Evolutionary conservation across 2,888 invertebrate genomes (phyloP).

Genomic region (Scotopteryx bipunctaria): DNA sequence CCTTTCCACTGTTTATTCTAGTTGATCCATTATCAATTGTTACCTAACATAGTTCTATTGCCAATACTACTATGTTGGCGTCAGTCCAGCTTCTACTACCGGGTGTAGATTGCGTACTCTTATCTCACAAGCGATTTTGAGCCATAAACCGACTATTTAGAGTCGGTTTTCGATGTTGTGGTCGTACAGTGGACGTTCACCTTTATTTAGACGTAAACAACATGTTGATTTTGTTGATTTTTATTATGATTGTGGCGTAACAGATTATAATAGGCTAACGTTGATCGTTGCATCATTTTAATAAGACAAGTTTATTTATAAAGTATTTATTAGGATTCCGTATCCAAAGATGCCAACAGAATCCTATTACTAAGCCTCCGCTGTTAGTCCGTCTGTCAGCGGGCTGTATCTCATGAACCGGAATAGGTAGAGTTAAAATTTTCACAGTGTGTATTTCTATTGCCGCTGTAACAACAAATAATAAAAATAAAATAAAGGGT

Average conservation of each 20-base stretch:
- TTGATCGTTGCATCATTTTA: too few species aligned
- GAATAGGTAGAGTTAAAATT: too few species aligned
- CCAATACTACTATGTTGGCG: slow-evolving; percentile 25
- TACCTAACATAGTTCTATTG: slow-evolving; percentile 20
- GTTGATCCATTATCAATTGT: slow-evolving; percentile 9
- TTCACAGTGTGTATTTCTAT: too few species aligned
- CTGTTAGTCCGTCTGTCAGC: too few species aligned
- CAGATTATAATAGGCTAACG: not conserved
- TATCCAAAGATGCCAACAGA: too few species aligned
- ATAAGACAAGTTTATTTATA: too few species aligned
- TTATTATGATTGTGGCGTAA: slow-evolving; percentile 10
- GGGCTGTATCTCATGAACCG: too few species aligned
- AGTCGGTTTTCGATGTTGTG: not conserved
- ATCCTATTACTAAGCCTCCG: too few species aligned
- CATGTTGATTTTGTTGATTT: slow-evolving; percentile 13
- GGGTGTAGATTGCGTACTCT: slow-evolving; percentile 20
- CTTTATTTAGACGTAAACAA: slow-evolving; percentile 16
- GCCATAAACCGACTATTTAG: not conserved
- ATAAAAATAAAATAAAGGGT: too few species aligned
- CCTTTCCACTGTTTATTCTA: slow-evolving; percentile 7
- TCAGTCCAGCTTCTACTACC: slow-evolving; percentile 22
- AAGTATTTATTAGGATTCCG: too few species aligned
- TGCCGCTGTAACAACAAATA: too few species aligned
- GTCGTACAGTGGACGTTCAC: slow-evolving; percentile 8
- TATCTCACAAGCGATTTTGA: not conserved